A percentile compares a stretch with the other conserved stretches of the same genome.
These are phyloP conservation scores for Netelia virgata DNA, from an alignment of 2,888 invertebrate species.

Conservation along the genomic window DNA sequence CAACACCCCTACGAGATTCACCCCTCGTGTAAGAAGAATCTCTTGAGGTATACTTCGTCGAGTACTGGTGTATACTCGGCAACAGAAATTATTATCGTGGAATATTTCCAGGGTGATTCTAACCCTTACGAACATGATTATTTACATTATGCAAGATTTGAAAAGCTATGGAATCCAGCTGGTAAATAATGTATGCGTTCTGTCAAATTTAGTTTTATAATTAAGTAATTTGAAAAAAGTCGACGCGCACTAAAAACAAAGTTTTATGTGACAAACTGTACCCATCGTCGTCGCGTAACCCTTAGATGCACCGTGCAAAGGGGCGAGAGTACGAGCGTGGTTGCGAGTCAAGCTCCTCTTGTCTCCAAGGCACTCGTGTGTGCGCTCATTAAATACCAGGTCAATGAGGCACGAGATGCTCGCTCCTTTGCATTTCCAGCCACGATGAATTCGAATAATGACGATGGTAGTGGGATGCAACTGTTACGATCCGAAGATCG, in stretches of 20 bases:
- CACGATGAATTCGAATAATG: constrained; percentile 14
- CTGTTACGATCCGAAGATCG: no score
- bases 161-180: background rate
- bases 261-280: constrained; percentile 59
- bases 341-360: constrained; percentile 76
- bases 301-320: constrained; percentile 62
- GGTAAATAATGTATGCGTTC: background rate
- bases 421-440: constrained; percentile 61
- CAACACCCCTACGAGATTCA: constrained; percentile 59
- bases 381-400: constrained; percentile 80
- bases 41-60: background rate
- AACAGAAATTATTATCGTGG: constrained; percentile 18
- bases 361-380: constrained; percentile 76
- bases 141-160: constrained; percentile 4
- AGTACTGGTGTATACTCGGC: constrained; percentile 22
- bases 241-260: background rate
- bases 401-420: constrained; percentile 78
- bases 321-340: constrained; percentile 67
- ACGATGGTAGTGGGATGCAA: background rate
- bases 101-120: background rate
- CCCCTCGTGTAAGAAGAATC: constrained; percentile 49
- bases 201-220: background rate
- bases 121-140: background rate
- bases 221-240: constrained; percentile 5
- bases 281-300: constrained; percentile 29